Evolutionary conservation across 2,888 invertebrate species (phyloP), one percentile per base, ranked within the genome.

Genomic region (Cordilura impudica): DNA sequence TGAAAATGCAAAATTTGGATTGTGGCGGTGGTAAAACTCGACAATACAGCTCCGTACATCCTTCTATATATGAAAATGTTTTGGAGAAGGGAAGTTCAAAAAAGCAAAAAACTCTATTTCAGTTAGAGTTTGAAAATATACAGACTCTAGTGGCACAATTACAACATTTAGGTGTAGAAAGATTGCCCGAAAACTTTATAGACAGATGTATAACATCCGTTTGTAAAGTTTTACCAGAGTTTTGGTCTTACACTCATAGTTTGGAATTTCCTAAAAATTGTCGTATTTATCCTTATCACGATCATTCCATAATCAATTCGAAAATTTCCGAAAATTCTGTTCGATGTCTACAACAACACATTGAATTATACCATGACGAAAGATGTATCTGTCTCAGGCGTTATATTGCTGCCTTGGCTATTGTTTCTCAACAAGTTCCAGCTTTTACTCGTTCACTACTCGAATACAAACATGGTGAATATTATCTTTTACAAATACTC

Each of bases 211-310:
- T 84, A n/a, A 61, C 75, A 2, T 88, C 89, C 0, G 84, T 83
- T 0, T 79, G 85, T 16, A 85, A 83, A 81, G 88, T 88, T 0
- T 82, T 89, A 35, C 74, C 83, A 0, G 88, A 88, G 63, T 88
- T 89, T 61, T 87, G 86, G 85, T 83, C 86, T 0, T 88, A 88
- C 72, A 84, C 84, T 0, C 85, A 88, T 45, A 86, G 84, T 26
- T 81, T 88, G 54, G 85, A 88, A 26, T 84, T 85, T 51, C 84
- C 85, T 0, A 86, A 86, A 39, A 85, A 86, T 45, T 84, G 84
- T 29, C 82, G 83, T 29, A 65, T 85, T n/a, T 84, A 85, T 83
- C 85, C 87, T 0, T 84, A 86, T 78, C 83, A 85, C 35, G 82
- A 84, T 4, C 85, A 85, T 49, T 83, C 84, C 18, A 54, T 87